These are phyloP conservation scores for Leptosomus discolor DNA, from an alignment of 2,113 vertebrate genomes.

Conservation along the genomic window DNA sequence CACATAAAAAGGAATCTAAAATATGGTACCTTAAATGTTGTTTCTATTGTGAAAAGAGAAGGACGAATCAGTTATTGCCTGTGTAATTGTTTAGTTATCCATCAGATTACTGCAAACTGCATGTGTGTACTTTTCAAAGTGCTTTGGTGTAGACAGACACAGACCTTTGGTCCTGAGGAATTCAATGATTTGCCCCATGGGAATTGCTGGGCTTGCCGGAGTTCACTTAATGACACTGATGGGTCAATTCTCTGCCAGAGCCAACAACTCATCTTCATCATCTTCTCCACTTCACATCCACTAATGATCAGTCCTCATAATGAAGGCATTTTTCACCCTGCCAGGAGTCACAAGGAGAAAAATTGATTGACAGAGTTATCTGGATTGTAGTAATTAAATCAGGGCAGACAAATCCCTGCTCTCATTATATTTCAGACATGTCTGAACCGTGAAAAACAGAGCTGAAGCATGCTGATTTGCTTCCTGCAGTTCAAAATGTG, in stretches of 20 bases:
- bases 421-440: conserved; percentile 73
- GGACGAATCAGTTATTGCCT: background rate
- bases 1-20: conserved; percentile 32
- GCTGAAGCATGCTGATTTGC: conserved; percentile 48
- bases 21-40: background rate
- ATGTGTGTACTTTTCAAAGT: conserved; percentile 35
- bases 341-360: conserved; percentile 69
- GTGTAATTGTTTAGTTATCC: conserved; percentile 60
- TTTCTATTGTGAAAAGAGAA: conserved; percentile 24
- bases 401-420: conserved; percentile 71
- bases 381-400: conserved; percentile 74
- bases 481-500: conserved; percentile 41
- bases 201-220: conserved; percentile 2
- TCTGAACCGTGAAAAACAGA: conserved; percentile 63
- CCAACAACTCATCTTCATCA: conserved; percentile 72
- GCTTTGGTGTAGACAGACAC: conserved; percentile 42
- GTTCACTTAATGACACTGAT: conserved; percentile 67
- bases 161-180: conserved; percentile 63
- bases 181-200: conserved; percentile 48
- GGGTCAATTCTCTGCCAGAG: conserved; percentile 67
- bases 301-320: conserved; percentile 72
- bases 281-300: conserved; percentile 71
- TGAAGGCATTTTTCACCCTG: conserved; percentile 75
- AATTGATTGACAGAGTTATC: conserved; percentile 76
- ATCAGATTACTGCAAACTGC: conserved; percentile 42